phyloP scores from a whole-genome alignment of 2,113 vertebrate genomes.

The Urocolius indicus region DNA sequence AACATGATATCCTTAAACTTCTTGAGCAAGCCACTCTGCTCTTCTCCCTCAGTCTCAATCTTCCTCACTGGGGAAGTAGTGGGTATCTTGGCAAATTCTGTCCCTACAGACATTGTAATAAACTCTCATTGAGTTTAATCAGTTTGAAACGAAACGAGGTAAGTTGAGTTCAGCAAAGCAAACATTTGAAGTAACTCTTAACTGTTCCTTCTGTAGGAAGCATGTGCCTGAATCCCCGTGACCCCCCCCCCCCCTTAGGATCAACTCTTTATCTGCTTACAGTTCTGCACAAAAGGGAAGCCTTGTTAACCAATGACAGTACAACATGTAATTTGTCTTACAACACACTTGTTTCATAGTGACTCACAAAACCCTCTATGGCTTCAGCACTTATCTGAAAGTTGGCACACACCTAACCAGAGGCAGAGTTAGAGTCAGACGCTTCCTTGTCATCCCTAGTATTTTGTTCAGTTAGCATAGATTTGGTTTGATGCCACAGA shows the following conservation, averaged over 20 bases:
- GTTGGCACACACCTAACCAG: background rate
- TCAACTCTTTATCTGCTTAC: background rate
- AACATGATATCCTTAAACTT: conserved; percentile 83
- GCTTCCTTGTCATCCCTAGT: background rate
- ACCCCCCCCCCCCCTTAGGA: background rate
- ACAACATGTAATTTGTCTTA: background rate
- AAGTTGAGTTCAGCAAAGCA: background rate
- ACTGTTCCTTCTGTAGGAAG: background rate
- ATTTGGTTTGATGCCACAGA: background rate
- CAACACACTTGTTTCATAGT: background rate
- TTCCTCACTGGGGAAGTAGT: conserved; percentile 51
- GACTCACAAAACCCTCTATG: background rate
- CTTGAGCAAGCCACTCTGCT: conserved; percentile 78
- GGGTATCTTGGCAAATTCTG: conserved; percentile 80
- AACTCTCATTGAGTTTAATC: background rate
- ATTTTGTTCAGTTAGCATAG: background rate
- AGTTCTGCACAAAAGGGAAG: background rate
- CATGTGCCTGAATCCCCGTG: background rate
- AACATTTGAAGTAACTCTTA: background rate
- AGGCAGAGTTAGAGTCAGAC: background rate
- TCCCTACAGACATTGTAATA: background rate
- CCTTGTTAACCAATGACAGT: background rate
- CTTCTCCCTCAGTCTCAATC: conserved; percentile 37
- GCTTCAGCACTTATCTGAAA: background rate
- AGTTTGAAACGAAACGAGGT: background rate